Base-by-base conservation (phyloP, 2,888 invertebrate species). In the Eristalis pertinax region DNA sequence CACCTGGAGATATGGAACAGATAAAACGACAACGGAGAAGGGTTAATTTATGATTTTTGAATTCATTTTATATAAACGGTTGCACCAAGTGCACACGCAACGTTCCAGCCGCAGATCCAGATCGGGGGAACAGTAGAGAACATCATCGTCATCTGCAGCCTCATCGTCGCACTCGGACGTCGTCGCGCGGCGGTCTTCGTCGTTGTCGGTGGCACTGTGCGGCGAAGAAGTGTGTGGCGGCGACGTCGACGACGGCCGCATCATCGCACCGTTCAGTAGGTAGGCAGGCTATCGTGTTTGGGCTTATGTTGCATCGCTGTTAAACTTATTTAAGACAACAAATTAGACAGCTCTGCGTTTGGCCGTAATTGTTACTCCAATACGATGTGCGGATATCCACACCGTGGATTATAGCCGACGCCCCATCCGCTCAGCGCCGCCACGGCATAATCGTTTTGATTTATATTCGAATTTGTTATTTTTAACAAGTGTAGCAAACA, bases 31-130 rank as follows among this genome's bases (percentile, higher is more conserved):
- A 83, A 75, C 89, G 65, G 72, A 81, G 87, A 84, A 84, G 87
- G 88, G 87, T 88, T 88, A 89, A 89, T 89, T 89, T 89, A 89
- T 89, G 89, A 89, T 89, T 89, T 87, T 89, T 89, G 84, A 84
- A 83, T 84, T 88, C 84, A 83, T 84, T 89, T 87, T 80, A 87
- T 87, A 87, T 83, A 87, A 87, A 76, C 89, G 84, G 84, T 89
- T 89, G 87, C 83, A 88, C 81, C 83, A 89, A 89, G 70, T 78
- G 89, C 84, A 89, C 87, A 87, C 89, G 87, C 86, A 87, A 79
- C 86, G 72, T 83, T 68, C 67, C 10, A 68, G 83, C 75, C 75
- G 77, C 73, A 73, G 85, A 83, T 87, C 69, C 79, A 83, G 86
- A 83, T 87, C 75, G 77, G 62, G 77, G 62, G 63, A 79, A 72